Base-by-base conservation (phyloP, 2,113 vertebrate genomes). In the Cranoglanis bouderius region DNA sequence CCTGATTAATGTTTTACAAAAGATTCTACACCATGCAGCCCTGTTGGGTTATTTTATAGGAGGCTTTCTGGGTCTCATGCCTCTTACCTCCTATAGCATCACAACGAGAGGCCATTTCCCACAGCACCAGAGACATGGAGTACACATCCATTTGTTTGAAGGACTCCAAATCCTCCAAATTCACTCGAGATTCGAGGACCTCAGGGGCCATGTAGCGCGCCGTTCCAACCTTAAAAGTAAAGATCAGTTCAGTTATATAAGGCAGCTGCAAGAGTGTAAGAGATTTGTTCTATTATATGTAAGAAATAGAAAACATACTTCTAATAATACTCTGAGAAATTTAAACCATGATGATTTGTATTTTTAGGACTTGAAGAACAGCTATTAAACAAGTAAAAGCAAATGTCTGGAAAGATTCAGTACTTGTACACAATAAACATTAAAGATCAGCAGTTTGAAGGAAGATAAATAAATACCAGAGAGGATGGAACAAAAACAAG, bases 141-240 rank as follows among this genome's bases (percentile, higher is more conserved):
- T 98, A 98, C 53, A 98, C 97, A 1, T 98, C 97, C 96, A 98
- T 97, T 94, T 98, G 97, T 92, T 98, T 98, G 89, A 98, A 98
- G 57, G 97, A 96, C 92, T 98, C 97, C 38, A 97, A 94, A 90
- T 98, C 97, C 92, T 98, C 97, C 85, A 98, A 96, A 92, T 98
- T 98, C 84, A 98, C 97, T 88, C 97, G 93, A 83, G 97, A 98
- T 93, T 98, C 97, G n/a, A 98, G 94, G 12, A 98, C 97, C 89
- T 98, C 97, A 0, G 97, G 97, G 55, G 97, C 96, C 97, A 98
- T 98, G 92, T 98, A 98, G 84, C 97, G 96, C 53, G 97, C 97
- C 0, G 97, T 98, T 70, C 97, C 97, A 89, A 98, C 97, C 97
- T 98, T 91, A 40, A 46, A 74, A 61, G 35, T 43, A 61, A 83